Percentiles rank a stretch among this genome's conserved stretches.
Conservation (phyloP, 2,797 vertebrate genomes). For the Silurus lanzhouensis region DNA sequence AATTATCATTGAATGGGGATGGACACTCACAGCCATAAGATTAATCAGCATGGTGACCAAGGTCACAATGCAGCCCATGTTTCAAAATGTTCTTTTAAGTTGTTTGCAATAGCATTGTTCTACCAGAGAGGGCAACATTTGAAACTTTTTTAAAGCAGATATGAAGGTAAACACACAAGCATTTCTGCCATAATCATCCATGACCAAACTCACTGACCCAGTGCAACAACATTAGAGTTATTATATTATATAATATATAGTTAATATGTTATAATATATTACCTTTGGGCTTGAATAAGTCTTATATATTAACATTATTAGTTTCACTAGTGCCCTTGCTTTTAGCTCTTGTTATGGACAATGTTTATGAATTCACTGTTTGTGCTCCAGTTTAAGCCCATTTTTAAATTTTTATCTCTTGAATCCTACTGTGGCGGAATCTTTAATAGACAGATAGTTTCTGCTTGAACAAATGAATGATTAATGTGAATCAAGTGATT, state of each 20-base stretch:
- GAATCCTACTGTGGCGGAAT: background rate
- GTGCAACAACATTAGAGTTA: background rate
- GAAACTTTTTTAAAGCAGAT: background rate
- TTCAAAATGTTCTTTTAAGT: conserved; percentile 5
- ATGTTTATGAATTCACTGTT: background rate
- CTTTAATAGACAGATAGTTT: background rate
- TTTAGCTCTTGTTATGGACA: background rate
- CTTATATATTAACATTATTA: background rate
- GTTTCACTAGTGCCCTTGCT: background rate
- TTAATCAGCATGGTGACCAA: background rate
- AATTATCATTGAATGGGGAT: background rate
- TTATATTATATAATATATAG: no score
- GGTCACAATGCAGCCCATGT: background rate
- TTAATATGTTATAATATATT: background rate
- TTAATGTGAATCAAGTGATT: background rate
- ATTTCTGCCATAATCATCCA: background rate
- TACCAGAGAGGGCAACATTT: background rate
- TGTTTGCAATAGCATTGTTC: background rate
- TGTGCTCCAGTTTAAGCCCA: background rate
- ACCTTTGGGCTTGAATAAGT: background rate
- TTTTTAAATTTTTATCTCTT: background rate
- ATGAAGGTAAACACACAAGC: background rate
- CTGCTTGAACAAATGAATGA: background rate
- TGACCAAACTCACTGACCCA: background rate
- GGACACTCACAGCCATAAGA: background rate